Conservation (phyloP, 2,113 vertebrate species). For the Stercorarius parasiticus region DNA sequence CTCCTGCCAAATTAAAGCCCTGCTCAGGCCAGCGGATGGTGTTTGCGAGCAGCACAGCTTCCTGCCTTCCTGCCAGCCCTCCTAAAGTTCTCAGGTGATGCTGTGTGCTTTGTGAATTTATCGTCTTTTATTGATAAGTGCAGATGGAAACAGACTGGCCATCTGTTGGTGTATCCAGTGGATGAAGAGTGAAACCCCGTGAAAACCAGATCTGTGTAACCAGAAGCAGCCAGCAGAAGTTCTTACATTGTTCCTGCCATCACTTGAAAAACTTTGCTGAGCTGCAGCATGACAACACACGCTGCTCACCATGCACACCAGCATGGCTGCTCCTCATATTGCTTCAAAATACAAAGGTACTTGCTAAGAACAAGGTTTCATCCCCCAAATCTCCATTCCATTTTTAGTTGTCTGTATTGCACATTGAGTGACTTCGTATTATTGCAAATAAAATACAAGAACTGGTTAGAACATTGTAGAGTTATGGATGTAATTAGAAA, state of each 20-base stretch:
- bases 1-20: background rate
- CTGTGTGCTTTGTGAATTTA: background rate
- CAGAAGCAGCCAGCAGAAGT: background rate
- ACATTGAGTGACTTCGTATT: background rate
- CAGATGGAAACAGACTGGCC: background rate
- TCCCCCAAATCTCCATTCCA: background rate
- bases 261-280: background rate
- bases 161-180: background rate
- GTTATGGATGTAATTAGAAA: background rate
- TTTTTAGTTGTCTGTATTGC: background rate
- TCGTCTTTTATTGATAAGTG: background rate
- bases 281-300: background rate
- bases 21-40: background rate
- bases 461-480: background rate
- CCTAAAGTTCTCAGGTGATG: background rate
- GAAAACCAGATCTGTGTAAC: background rate
- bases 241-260: background rate
- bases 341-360: background rate
- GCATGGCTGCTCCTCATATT: background rate
- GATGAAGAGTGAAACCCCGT: background rate
- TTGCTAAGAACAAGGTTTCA: background rate
- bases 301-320: background rate
- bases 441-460: background rate
- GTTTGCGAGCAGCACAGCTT: background rate
- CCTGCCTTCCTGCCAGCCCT: background rate